A percentile compares a stretch with the other conserved stretches of the same genome.
phyloP scores from a whole-genome alignment of 2,113 vertebrate genomes.

The Gallinago jamesoni region DNA sequence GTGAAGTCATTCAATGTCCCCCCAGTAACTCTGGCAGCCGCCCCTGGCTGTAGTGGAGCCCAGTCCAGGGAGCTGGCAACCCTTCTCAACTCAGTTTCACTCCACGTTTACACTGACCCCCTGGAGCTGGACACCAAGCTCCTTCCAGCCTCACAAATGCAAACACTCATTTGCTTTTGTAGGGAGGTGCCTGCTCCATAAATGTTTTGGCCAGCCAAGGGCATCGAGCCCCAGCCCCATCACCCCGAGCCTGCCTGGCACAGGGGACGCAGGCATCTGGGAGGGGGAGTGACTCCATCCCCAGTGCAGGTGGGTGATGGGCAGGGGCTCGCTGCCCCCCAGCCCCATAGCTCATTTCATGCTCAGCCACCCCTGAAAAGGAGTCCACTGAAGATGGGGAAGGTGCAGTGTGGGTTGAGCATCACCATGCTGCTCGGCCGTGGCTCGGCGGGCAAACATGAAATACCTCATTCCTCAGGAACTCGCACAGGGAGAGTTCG shows the following conservation, averaged over 20 bases:
- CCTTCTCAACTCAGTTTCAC: not conserved
- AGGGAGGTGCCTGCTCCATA: not conserved
- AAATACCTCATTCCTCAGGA: slow-evolving; percentile 74
- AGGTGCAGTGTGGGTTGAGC: slow-evolving; percentile 42
- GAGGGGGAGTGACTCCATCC: not conserved
- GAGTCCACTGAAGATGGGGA: slow-evolving; percentile 11
- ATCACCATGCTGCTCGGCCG: not conserved
- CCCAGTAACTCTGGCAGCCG: not conserved
- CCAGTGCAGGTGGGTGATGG: fast-evolving
- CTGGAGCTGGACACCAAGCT: not conserved
- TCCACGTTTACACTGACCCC: not conserved
- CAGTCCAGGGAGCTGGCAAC: not conserved
- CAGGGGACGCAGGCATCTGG: fast-evolving
- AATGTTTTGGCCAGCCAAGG: not conserved
- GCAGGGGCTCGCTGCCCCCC: not conserved
- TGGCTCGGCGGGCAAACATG: slow-evolving; percentile 65
- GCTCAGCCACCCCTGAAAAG: not conserved
- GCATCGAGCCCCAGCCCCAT: fast-evolving
- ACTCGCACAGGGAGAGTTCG: slow-evolving; percentile 37
- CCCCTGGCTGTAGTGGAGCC: not conserved
- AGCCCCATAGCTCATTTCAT: not conserved
- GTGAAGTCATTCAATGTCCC: fast-evolving
- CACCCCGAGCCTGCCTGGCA: not conserved
- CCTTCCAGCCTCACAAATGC: not conserved
- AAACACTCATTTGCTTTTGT: not conserved